Percentiles rank a stretch among this genome's conserved stretches.
These are phyloP conservation scores for Oryzias melastigma DNA, from an alignment of 2,113 vertebrate species.

Conservation along the genomic window DNA sequence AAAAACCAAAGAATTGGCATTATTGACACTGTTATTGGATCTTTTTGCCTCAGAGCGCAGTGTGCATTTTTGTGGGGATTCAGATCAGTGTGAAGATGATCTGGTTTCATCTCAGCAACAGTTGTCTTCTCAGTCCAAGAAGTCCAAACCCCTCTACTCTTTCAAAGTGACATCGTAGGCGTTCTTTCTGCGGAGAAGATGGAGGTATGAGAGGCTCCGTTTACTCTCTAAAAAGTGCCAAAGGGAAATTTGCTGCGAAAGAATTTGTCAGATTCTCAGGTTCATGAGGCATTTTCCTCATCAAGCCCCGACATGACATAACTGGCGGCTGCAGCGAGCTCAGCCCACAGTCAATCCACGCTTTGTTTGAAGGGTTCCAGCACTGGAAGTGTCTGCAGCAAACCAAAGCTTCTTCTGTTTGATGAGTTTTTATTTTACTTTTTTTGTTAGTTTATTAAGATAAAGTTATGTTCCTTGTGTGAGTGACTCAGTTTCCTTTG, in stretches of 20 bases:
- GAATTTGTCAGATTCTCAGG: constrained; percentile 49
- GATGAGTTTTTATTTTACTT: too few species aligned
- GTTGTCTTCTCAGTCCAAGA: too few species aligned
- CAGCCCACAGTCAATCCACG: constrained; percentile 30
- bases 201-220: background rate
- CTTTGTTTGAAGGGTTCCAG: constrained; percentile 48
- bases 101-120: background rate
- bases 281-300: constrained; percentile 43
- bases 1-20: background rate
- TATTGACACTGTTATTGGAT: background rate
- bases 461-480: too few species aligned
- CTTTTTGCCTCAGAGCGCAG: too few species aligned
- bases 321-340: constrained; percentile 27
- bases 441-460: too few species aligned
- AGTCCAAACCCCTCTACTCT: too few species aligned
- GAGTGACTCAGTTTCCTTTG: too few species aligned
- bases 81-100: background rate
- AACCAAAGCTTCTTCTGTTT: background rate
- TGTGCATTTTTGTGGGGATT: too few species aligned
- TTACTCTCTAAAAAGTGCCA: constrained; percentile 30
- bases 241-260: constrained; percentile 41
- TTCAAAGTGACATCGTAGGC: too few species aligned
- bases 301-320: constrained; percentile 60
- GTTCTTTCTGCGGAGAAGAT: too few species aligned
- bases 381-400: constrained; percentile 21